Evolutionary conservation across 2,888 invertebrate genomes (phyloP).

Genomic region (Mycalesis mineus): DNA sequence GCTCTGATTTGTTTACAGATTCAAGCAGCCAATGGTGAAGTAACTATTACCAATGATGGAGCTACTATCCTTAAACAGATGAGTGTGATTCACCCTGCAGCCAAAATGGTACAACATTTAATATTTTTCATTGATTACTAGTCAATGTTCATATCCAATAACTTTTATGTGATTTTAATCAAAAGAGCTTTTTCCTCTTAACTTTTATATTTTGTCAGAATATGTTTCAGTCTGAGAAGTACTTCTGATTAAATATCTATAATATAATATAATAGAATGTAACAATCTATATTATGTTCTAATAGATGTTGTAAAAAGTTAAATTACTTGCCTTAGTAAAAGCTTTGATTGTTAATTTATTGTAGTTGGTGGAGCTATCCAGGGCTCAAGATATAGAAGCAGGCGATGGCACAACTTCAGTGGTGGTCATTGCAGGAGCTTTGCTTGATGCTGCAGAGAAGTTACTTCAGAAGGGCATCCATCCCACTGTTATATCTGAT

Average conservation of each 20-base stretch:
- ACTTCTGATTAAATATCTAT: no score
- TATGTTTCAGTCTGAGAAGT: no score
- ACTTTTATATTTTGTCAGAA: no score
- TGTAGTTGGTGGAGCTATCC: conserved; percentile 96
- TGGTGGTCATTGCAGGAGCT: conserved; percentile 98
- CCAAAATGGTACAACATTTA: conserved; percentile 90
- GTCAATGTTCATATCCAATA: not conserved
- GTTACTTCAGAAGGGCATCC: conserved; percentile 94
- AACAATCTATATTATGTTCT: no score
- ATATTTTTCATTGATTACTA: not conserved
- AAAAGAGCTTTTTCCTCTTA: no score
- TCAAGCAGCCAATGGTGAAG: conserved; percentile 97
- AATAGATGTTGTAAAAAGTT: no score
- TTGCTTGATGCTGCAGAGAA: conserved; percentile 96
- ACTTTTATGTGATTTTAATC: no score
- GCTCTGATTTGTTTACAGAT: conserved; percentile 79
- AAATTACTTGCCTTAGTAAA: no score
- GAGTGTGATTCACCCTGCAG: conserved; percentile 98
- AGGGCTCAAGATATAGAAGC: conserved; percentile 99
- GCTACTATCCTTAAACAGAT: conserved; percentile 99
- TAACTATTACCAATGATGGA: conserved; percentile 99
- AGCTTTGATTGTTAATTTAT: conserved; percentile 23
- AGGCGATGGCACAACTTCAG: conserved; percentile 99
- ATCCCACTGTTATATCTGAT: conserved; percentile 98
- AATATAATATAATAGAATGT: no score